phyloP scores from a whole-genome alignment of 2,888 invertebrate genomes.

The Hydriomena furcata region DNA sequence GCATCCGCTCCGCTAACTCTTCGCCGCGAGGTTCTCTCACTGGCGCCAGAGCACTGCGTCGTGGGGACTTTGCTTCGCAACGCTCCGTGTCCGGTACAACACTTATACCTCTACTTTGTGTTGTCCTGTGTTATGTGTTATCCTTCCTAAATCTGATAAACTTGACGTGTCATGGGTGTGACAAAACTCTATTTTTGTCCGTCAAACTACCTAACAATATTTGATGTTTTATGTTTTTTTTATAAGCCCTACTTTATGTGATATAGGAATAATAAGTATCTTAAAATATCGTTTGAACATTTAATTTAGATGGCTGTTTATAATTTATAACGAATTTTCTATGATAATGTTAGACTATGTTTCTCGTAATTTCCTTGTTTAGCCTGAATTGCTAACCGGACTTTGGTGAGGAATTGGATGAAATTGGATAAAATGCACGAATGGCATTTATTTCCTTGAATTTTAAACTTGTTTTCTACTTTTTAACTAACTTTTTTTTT shows the following conservation, averaged over 20 bases:
- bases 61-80: constrained; percentile 89
- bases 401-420: neutral
- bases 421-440: too few species aligned
- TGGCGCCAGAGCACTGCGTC: constrained; percentile 86
- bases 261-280: too few species aligned
- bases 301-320: too few species aligned
- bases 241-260: too few species aligned
- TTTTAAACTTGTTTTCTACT: neutral
- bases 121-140: constrained; percentile 8
- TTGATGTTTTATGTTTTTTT: too few species aligned
- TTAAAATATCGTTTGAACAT: too few species aligned
- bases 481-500: constrained; percentile 3
- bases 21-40: constrained; percentile 92
- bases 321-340: neutral
- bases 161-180: neutral
- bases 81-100: constrained; percentile 87
- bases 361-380: constrained; percentile 1
- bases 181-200: neutral
- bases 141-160: neutral
- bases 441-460: neutral
- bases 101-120: constrained; percentile 7
- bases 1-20: constrained; percentile 90
- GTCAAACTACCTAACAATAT: neutral
- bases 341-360: neutral
- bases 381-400: neutral